Evolutionary conservation across 2,113 vertebrate species (phyloP).

Genomic region (Malurus cyaneus): DNA sequence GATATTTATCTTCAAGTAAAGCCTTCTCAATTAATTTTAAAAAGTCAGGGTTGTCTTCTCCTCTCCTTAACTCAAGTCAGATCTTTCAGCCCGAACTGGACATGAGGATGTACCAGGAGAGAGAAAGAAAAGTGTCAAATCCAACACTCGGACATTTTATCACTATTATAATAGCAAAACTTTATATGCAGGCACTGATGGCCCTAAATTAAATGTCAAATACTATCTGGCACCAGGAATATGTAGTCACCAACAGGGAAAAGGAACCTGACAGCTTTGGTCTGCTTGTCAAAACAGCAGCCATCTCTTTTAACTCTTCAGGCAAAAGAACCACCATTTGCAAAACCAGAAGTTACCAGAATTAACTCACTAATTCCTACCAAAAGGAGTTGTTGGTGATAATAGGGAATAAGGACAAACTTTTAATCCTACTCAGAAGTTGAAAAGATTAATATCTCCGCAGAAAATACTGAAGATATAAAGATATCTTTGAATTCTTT

Average conservation of each 20-base stretch:
- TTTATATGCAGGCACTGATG: conserved; percentile 24
- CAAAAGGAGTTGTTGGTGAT: neutral
- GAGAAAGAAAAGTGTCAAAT: conserved; percentile 35
- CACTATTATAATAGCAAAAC: conserved; percentile 25
- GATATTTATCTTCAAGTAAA: neutral
- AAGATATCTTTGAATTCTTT: neutral
- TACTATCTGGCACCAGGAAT: conserved; percentile 44
- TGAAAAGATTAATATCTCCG: neutral
- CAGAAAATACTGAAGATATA: neutral
- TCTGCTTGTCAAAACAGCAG: conserved; percentile 14
- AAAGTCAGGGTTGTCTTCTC: neutral
- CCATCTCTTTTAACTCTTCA: neutral
- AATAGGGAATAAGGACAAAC: neutral
- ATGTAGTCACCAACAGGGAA: neutral
- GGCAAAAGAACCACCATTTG: neutral
- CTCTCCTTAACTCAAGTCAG: conserved; percentile 1
- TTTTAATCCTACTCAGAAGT: neutral
- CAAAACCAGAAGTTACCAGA: neutral
- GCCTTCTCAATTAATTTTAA: neutral
- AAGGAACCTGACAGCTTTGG: conserved; percentile 2
- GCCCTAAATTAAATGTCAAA: conserved; percentile 72
- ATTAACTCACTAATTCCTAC: neutral
- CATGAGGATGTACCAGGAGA: neutral
- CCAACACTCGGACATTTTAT: conserved; percentile 16
- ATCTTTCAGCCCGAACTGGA: neutral